Base-by-base conservation (phyloP, 1,140 invertebrate genomes). In the Berghia stephanieae region DNA sequence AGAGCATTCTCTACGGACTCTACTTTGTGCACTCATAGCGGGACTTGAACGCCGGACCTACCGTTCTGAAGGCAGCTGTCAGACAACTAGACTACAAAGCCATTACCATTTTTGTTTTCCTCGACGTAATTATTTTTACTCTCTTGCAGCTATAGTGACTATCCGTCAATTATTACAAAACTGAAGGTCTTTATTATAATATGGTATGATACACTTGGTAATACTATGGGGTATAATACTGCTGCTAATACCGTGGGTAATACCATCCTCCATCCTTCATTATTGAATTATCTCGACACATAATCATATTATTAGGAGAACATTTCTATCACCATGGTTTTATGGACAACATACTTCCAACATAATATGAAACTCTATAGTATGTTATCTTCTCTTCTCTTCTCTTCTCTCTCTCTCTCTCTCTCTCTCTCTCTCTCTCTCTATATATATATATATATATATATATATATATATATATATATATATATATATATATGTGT, bases 381-480 rank as follows among this genome's bases (percentile, higher is more conserved):
- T 18, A 3, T 34, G 27, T 40, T 38, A 6, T 16, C 18, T 38
- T 42, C 18, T 27, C 18, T 16, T 55, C 1, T 55, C 40, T 31
- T n/a, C 13, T 66, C 34, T 43, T 8, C 31, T 16, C 74, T 46
- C 24, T 3, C 27, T 8, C 21, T 66, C 44, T 40, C 38, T 60
- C 40, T 44, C 8, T 63, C n/a, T 38, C 52, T 63, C 24, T 31
- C 2, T 21, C 24, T 21, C 13, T 6, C 4, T 40, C 13, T 6
- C 38, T 75, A 31, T 67, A 18, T 63, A 24, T 75, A 24, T 75
- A 66, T 73, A n/a, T 73, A 73, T 52, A 36, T 52, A 73, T 73
- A n/a, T 73, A 73, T 73, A 36, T 73, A 73, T 73, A 16, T 73
- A 73, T 73, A 36, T 73, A 27, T 73, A 36, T 73, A 27, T 73